Conservation (phyloP, 2,888 invertebrate genomes). For the Heteromyza rotundicornis region DNA sequence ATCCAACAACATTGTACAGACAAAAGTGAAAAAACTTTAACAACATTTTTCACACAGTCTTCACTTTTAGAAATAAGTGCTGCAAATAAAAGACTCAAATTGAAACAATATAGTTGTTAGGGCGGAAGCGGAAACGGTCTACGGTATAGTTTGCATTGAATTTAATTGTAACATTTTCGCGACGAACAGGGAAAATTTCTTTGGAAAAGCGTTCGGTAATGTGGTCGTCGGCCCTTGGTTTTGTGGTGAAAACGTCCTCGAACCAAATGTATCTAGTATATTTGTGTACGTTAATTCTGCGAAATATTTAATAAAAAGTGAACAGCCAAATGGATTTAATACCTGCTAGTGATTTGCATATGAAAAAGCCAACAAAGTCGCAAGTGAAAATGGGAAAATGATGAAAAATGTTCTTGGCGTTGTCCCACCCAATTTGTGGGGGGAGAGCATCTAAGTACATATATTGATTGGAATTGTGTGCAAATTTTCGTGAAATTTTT, state of each 20-base stretch:
- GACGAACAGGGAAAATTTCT: neutral
- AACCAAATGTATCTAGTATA: neutral
- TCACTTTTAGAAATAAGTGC: too few species aligned
- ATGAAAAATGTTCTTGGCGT: neutral
- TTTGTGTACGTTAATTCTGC: too few species aligned
- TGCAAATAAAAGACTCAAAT: too few species aligned
- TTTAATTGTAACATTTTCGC: neutral
- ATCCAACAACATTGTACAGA: slow-evolving; percentile 19
- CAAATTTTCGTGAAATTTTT: too few species aligned
- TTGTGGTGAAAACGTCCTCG: neutral
- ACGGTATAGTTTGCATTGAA: neutral
- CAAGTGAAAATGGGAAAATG: too few species aligned
- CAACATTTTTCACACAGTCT: too few species aligned
- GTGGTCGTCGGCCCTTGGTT: slow-evolving; percentile 2
- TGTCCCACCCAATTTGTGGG: slow-evolving; percentile 24
- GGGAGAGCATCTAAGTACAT: neutral
- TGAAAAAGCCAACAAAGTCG: too few species aligned
- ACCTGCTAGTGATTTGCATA: too few species aligned
- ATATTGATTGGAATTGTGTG: slow-evolving; percentile 19
- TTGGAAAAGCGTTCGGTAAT: neutral
- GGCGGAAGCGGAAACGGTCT: too few species aligned
- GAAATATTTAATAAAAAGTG: too few species aligned
- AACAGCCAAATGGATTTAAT: too few species aligned
- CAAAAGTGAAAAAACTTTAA: slow-evolving; percentile 10
- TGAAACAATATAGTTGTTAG: too few species aligned